Evolutionary conservation across 2,113 vertebrate species (phyloP), one percentile per base, ranked within the genome.

Genomic region (Naja naja): DNA sequence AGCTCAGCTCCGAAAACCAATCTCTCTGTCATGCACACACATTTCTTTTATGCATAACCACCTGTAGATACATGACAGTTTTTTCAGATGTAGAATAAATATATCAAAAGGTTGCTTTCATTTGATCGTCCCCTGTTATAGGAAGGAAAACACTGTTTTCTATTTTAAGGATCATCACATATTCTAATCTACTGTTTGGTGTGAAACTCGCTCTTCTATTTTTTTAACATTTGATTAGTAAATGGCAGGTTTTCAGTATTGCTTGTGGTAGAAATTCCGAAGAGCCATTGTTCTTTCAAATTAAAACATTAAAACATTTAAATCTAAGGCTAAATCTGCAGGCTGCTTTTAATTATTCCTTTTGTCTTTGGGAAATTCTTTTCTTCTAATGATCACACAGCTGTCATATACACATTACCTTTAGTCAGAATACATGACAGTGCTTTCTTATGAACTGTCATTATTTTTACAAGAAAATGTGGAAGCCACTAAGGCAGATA

Each of bases 221-320:
- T 81, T 64, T 95, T 92, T 64, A 93, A 94, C 94, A 56, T 88
- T 90, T 88, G 96, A 96, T 97, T 95, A 91, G 89, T 96, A 94
- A 95, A 93, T 97, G 97, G 95, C 96, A 96, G 97, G 49, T 93
- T 98, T 97, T 97, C 97, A 97, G 96, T 23, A n/a, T 90, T 3
- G 92, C n/a, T 88, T 92, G 94, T 45, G 95, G 94, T 95, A 96
- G 92, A 94, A 92, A 96, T 96, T 97, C 74, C 96, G 90, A 96
- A 97, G 93, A 96, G 89, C 96, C 96, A 95, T 97, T 98, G 97
- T 98, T 97, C 97, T 96, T 97, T 96, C 90, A 96, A 97, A 97
- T 98, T 97, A 97, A 97, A 98, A 97, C 97, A 97, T 97, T 97
- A 95, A 97, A 97, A 97, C 97, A 96, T 96, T 97, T 96, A 97